These are phyloP conservation scores for Palythoa grandiflora DNA, from an alignment of 92 coral and sea anemone species.

Conservation along the genomic window DNA sequence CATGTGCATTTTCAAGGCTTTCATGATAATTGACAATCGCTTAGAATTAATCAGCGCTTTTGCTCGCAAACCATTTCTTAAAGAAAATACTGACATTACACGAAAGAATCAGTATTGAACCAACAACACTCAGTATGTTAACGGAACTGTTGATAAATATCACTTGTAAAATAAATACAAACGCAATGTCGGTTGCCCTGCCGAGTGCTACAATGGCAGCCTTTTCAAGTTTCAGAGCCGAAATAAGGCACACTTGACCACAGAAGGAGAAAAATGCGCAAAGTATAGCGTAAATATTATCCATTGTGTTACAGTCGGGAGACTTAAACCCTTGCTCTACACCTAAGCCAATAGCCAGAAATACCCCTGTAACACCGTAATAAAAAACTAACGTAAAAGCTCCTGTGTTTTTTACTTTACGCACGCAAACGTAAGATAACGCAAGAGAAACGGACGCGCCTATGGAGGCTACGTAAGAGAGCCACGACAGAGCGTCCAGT, in stretches of 20 bases:
- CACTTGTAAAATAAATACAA: slow-evolving; percentile 67
- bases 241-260: slow-evolving; percentile 46
- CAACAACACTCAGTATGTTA: slow-evolving; percentile 59
- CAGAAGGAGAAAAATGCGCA: slow-evolving; percentile 38
- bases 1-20: no score
- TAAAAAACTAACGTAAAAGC: slow-evolving; percentile 46
- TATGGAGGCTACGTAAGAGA: background rate
- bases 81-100: slow-evolving; percentile 64
- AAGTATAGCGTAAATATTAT: slow-evolving; percentile 7
- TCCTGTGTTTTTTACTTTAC: slow-evolving; percentile 42
- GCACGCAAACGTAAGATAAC: slow-evolving; percentile 30
- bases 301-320: slow-evolving; percentile 13
- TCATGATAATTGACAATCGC: background rate
- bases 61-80: slow-evolving; percentile 41
- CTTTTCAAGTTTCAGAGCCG: slow-evolving; percentile 39
- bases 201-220: slow-evolving; percentile 66
- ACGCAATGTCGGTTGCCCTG: slow-evolving; percentile 68
- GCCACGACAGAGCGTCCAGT: background rate
- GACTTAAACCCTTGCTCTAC: background rate
- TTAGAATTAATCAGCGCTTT: background rate
- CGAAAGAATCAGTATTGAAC: slow-evolving; percentile 65
- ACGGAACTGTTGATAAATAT: slow-evolving; percentile 45
- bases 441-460: slow-evolving; percentile 3
- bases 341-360: slow-evolving; percentile 1
- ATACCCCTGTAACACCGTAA: slow-evolving; percentile 46